These are phyloP conservation scores for Chelidonichthys spinosus DNA, from an alignment of 2,797 vertebrate genomes.

Conservation along the genomic window DNA sequence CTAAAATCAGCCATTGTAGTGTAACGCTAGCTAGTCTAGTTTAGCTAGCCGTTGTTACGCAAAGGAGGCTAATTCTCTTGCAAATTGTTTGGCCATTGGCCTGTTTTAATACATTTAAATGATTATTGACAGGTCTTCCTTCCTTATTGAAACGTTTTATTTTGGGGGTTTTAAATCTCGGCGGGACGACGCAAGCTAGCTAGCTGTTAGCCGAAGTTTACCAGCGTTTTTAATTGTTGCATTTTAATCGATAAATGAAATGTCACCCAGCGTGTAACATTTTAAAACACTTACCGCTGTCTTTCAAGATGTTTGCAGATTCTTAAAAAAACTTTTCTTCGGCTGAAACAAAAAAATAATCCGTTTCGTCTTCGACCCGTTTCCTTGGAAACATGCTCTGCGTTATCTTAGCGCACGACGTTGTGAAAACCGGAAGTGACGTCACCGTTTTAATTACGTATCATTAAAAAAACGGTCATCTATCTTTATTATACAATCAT, in stretches of 20 bases:
- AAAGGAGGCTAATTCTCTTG: neutral
- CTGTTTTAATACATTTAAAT: neutral
- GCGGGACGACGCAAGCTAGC: neutral
- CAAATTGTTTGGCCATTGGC: neutral
- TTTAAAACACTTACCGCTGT: neutral
- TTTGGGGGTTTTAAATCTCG: neutral
- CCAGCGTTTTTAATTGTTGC: too few relatives aligned
- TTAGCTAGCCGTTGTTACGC: neutral
- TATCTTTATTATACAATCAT: neutral
- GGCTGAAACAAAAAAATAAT: neutral
- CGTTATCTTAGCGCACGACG: neutral
- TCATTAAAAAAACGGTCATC: neutral
- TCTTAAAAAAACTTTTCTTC: neutral
- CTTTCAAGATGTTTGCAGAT: neutral
- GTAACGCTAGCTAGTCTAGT: neutral
- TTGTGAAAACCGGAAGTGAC: neutral
- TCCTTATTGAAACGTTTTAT: neutral
- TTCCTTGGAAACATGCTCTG: neutral
- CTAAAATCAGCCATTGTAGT: neutral
- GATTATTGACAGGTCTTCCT: neutral
- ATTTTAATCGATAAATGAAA: neutral
- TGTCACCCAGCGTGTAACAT: neutral
- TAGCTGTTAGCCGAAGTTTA: neutral
- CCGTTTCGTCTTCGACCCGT: neutral
- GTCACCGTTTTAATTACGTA: too few relatives aligned